Base-by-base conservation (phyloP, 2,797 vertebrate species). In the Cyprinella venusta region DNA sequence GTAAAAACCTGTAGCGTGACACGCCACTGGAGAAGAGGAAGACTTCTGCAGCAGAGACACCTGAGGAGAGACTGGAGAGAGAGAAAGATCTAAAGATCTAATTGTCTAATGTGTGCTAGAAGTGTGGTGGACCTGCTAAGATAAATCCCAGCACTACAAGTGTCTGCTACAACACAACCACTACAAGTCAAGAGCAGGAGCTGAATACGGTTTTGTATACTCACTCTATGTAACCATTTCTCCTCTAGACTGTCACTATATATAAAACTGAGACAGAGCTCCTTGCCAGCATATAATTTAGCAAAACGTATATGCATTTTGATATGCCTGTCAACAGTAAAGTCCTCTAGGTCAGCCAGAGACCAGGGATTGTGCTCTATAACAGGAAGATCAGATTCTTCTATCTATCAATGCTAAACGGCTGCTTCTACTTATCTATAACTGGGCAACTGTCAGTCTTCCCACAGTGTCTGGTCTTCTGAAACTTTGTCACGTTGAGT, bases 1-100 rank as follows among this genome's bases (percentile, higher is more conserved):
- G 88, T 89, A 91, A 88, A 93, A 94, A 19, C 89, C 89, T 54
- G 91, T 85, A 76, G 86, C 90, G 26, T 86, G 89, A 85, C 92
- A 93, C 70, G 5, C 36, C 50, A 91, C 76, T 36, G 38, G 4
- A 67, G 89, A 89, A 21, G 85, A 83, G 3, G 82, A 33, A 79
- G 26, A 26, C 74, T 86, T 86, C 63, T 89, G 87, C 8, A 87
- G 19, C 59, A 91, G 50, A 59, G 64, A 85, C 42, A 88, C 81
- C 61, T 69, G 26, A 45, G 90, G 91, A 59, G 56, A 67, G 0
- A 64, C 90, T 91, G 50, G n/a, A n/a, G n/a, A 45, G 48, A 48
- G 42, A 40, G 36, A 65, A 12, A 77, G 18, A 33, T 56, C 3
- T n/a, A n/a, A n/a, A n/a, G n/a, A n/a, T n/a, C n/a, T n/a, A n/a